phyloP scores from a whole-genome alignment of 2,113 vertebrate species.

The Argyrosomus japonicus region DNA sequence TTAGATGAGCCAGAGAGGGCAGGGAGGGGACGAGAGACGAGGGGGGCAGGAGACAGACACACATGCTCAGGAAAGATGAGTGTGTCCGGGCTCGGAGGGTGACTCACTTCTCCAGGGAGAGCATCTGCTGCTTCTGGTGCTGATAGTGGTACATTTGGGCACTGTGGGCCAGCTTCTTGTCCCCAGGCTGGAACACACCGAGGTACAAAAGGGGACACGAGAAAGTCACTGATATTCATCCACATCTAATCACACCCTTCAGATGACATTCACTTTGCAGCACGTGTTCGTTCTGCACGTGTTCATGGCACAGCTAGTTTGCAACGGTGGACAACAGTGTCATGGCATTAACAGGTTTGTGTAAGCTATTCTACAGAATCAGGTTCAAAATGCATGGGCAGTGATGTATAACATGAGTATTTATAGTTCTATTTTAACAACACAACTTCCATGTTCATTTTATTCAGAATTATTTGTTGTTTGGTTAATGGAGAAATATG shows the following conservation, averaged over 20 bases:
- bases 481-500: no score
- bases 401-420: no score
- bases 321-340: no score
- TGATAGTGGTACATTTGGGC: constrained; percentile 98
- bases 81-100: not conserved
- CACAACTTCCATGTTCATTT: no score
- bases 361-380: no score
- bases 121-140: constrained; percentile 97
- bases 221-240: not conserved
- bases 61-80: not conserved
- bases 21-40: not conserved
- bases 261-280: not conserved
- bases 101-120: constrained; percentile 93
- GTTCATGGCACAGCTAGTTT: not conserved
- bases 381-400: no score
- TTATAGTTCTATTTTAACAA: no score
- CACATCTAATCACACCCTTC: not conserved
- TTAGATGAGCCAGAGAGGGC: not conserved
- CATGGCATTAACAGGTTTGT: no score
- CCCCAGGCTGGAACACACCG: constrained; percentile 84
- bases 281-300: not conserved
- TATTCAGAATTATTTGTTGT: no score
- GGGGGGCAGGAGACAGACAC: not conserved
- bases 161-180: constrained; percentile 92
- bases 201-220: constrained; percentile 2